phyloP scores from a whole-genome alignment of 2,797 vertebrate genomes.

The Crenuchus spilurus region DNA sequence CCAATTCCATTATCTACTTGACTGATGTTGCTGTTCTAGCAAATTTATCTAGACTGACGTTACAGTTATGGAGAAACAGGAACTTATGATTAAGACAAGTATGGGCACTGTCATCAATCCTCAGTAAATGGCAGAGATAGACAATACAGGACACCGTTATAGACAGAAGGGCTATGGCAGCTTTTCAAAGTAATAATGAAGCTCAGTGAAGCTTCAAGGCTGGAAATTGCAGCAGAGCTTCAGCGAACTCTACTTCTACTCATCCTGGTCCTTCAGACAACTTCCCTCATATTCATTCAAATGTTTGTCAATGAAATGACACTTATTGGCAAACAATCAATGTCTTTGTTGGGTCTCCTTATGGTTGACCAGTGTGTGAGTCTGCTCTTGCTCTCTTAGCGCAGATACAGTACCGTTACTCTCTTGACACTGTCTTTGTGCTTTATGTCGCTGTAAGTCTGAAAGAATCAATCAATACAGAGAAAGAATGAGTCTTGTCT shows the following conservation, averaged over 20 bases:
- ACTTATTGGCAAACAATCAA: not conserved
- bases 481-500: constrained; percentile 1
- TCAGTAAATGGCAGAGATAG: constrained; percentile 17
- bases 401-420: not conserved
- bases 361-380: not conserved
- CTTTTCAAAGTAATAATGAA: constrained; percentile 31
- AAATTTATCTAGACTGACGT: constrained; percentile 8
- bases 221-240: constrained; percentile 15
- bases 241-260: not conserved
- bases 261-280: not conserved
- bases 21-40: not conserved
- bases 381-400: not conserved
- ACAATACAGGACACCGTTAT: constrained; percentile 12
- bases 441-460: constrained; percentile 11
- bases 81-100: constrained; percentile 20
- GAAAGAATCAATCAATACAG: constrained; percentile 24
- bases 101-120: constrained; percentile 18
- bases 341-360: not conserved
- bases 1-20: constrained; percentile 23
- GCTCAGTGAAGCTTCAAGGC: constrained; percentile 39
- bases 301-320: constrained; percentile 15
- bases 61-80: constrained; percentile 5
- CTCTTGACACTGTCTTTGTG: not conserved
- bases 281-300: not conserved
- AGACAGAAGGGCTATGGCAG: not conserved